Percentiles rank a stretch among this genome's conserved stretches.
Evolutionary conservation across 2,888 invertebrate genomes (phyloP).

Genomic region (Mechanitis messenoides): DNA sequence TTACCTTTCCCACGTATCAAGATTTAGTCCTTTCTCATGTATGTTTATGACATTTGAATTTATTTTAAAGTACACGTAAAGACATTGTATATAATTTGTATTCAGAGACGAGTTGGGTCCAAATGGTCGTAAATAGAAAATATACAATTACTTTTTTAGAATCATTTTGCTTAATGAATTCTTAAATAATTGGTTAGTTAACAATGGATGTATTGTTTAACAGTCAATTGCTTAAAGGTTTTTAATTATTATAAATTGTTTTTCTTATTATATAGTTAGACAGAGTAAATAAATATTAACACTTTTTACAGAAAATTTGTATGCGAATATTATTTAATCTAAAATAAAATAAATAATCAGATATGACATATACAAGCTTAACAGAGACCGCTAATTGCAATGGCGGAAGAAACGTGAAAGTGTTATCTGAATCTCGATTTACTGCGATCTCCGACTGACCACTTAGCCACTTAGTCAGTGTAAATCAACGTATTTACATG

Average conservation of each 20-base stretch:
- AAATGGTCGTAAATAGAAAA: not conserved
- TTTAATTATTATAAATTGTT: not conserved
- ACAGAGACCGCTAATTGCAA: constrained; percentile 24
- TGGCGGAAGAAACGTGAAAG: constrained; percentile 30
- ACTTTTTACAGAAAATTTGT: no score
- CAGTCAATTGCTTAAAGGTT: not conserved
- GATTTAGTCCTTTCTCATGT: constrained; percentile 30
- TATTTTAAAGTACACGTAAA: not conserved
- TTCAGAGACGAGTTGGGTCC: not conserved
- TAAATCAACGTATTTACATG: constrained; percentile 23
- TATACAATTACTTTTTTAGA: not conserved
- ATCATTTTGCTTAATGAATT: constrained; percentile 5
- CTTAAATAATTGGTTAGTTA: not conserved
- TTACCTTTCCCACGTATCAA: constrained; percentile 53
- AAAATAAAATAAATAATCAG: not conserved
- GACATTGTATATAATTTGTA: not conserved
- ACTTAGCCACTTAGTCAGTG: constrained; percentile 28
- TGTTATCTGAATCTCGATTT: constrained; percentile 30
- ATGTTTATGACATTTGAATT: constrained; percentile 3
- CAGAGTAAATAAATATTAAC: no score
- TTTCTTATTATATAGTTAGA: not conserved
- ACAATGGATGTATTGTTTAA: constrained; percentile 6
- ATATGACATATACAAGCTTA: not conserved
- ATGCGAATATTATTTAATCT: no score
- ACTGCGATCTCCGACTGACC: constrained; percentile 28